Evolutionary conservation across 2,888 invertebrate genomes (phyloP).

Genomic region (Carpatolechia fugitivella): DNA sequence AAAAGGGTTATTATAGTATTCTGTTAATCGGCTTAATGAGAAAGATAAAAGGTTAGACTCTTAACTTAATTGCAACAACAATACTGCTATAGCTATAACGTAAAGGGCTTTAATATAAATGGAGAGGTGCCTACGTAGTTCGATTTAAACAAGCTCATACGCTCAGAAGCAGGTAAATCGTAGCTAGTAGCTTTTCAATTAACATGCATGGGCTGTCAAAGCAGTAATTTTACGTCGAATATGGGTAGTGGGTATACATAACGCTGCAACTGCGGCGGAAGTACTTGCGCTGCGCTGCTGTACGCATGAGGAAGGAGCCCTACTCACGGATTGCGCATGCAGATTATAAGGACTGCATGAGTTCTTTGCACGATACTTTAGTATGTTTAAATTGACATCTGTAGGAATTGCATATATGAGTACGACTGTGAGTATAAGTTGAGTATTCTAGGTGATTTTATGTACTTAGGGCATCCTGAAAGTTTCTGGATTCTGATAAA

Average conservation of each 20-base stretch:
- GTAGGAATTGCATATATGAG: too few relatives aligned
- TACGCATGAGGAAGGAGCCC: slow-evolving; percentile 16
- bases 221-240: slow-evolving; percentile 32
- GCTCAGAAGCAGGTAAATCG: background rate
- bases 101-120: too few relatives aligned
- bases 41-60: too few relatives aligned
- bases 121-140: background rate
- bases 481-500: too few relatives aligned
- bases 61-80: too few relatives aligned
- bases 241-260: background rate
- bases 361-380: slow-evolving; percentile 7
- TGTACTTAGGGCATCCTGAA: too few relatives aligned
- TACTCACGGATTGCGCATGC: slow-evolving; percentile 14
- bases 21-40: too few relatives aligned
- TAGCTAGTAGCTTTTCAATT: slow-evolving; percentile 29
- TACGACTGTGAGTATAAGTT: too few relatives aligned
- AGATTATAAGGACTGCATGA: slow-evolving; percentile 12
- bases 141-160: background rate
- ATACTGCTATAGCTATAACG: too few relatives aligned
- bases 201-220: slow-evolving; percentile 57
- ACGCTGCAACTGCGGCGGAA: slow-evolving; percentile 6
- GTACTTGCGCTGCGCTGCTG: slow-evolving; percentile 4
- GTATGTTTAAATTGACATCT: background rate
- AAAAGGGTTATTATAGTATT: too few relatives aligned
- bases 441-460: too few relatives aligned